Evolutionary conservation across 2,113 vertebrate species (phyloP), one percentile per base, ranked within the genome.

Genomic region (Tringa solitaria): DNA sequence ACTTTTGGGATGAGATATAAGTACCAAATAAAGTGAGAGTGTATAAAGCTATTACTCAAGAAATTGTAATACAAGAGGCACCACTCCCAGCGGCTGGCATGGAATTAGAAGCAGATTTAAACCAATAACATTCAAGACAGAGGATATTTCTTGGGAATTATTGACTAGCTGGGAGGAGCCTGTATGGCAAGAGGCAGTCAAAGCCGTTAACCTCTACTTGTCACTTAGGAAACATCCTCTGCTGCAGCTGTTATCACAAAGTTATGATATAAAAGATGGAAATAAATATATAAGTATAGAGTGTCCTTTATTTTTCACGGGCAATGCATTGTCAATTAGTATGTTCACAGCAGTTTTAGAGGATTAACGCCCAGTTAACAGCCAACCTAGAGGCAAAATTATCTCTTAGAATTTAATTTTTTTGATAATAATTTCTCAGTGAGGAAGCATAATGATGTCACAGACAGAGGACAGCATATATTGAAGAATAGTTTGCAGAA

Each of bases 161-260:
- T 87, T 68, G 33, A 73, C 24, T 80, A 51, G 2, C 1, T 76
- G 53, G 87, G 77, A 93, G 93, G 91, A 95, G 65, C 63, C 81
- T 79, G 48, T 64, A 39, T 27, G 21, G 30, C 84, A 33, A 84
- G 61, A 93, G 57, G 57, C 65, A 94, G 81, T 46, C 69, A 63
- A 94, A 94, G 24, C 32, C 64, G 90, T 96, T 93, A 90, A 88
- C 48, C 41, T 92, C 64, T 84, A 43, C 23, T 39, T 75, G 65
- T 76, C 81, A 84, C 43, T 94, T 41, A 89, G 45, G 61, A 79
- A 89, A 68, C 35, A 68, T 72, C 23, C 18, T 81, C 10, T 84
- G 20, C 37, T 51, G 60, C 67, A 90, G 46, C 26, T 74, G 59
- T 72, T 92, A 92, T 59, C 3, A 0, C 56, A 75, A 18, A 20